Percentiles rank a stretch among this genome's conserved stretches.
phyloP scores from a whole-genome alignment of 2,888 invertebrate genomes.

The Dromius quadrimaculatus region DNA sequence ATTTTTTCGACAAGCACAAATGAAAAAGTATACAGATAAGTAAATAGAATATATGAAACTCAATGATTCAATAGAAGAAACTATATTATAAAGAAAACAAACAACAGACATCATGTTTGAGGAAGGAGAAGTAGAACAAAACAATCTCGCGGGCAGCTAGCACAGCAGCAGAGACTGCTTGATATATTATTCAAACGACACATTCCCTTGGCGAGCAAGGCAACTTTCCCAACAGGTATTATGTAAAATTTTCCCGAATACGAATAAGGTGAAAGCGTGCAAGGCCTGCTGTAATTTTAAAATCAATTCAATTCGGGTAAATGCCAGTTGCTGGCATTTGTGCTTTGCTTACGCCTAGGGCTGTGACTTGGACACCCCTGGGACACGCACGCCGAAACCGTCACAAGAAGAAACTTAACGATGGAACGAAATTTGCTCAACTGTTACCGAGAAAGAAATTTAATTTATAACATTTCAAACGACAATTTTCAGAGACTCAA shows the following conservation, averaged over 20 bases:
- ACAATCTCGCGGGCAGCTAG: slow-evolving; percentile 25
- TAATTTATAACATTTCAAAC: too few relatives aligned
- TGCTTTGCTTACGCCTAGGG: slow-evolving; percentile 25
- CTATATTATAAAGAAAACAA: slow-evolving; percentile 30
- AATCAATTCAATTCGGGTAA: slow-evolving; percentile 50
- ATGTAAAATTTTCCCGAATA: slow-evolving; percentile 48
- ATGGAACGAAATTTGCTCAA: too few relatives aligned
- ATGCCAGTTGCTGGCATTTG: slow-evolving; percentile 48
- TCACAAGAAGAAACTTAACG: too few relatives aligned
- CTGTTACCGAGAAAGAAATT: too few relatives aligned
- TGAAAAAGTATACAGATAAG: not conserved
- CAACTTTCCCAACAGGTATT: slow-evolving; percentile 50
- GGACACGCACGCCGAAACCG: too few relatives aligned
- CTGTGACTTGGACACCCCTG: slow-evolving; percentile 4
- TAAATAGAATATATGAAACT: not conserved
- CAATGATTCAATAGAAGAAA: slow-evolving; percentile 3
- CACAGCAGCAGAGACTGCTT: slow-evolving; percentile 11
- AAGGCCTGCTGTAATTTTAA: slow-evolving; percentile 47
- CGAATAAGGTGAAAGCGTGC: slow-evolving; percentile 39
- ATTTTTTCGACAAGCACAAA: too few relatives aligned
- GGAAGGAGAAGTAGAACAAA: slow-evolving; percentile 19
- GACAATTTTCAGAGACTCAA: too few relatives aligned
- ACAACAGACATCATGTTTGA: not conserved
- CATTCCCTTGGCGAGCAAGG: slow-evolving; percentile 25
- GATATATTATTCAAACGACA: slow-evolving; percentile 47